A percentile compares a stretch with the other conserved stretches of the same genome.
These are phyloP conservation scores for Proterorhinus semilunaris DNA, from an alignment of 2,113 vertebrate genomes.

Conservation along the genomic window DNA sequence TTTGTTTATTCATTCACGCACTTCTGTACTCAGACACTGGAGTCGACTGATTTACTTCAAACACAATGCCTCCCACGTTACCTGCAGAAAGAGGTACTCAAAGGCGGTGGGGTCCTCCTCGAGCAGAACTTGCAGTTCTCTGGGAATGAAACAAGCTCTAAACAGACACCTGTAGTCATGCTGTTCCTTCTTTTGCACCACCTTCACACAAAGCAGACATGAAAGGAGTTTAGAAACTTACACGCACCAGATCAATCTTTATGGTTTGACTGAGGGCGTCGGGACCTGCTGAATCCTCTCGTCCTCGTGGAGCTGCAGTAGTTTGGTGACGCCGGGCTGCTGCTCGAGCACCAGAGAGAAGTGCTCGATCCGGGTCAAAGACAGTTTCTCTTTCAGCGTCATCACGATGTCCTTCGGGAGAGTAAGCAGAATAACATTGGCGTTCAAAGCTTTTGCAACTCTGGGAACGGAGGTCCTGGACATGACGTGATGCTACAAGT, in stretches of 20 bases:
- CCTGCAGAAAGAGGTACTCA: conserved; percentile 95
- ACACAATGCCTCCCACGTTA: conserved; percentile 45
- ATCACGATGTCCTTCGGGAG: conserved; percentile 89
- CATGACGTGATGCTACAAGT: too few species aligned
- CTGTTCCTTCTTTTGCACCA: conserved; percentile 88
- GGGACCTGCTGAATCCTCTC: conserved; percentile 89
- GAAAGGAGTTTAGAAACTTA: background rate
- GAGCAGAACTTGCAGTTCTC: conserved; percentile 81
- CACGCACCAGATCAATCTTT: background rate
- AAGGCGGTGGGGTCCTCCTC: conserved; percentile 89
- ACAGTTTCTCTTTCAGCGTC: conserved; percentile 95
- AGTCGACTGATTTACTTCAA: too few species aligned
- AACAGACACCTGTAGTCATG: conserved; percentile 93
- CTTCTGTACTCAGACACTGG: too few species aligned
- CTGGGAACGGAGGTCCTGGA: too few species aligned
- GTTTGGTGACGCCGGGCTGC: conserved; percentile 84
- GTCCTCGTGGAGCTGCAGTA: conserved; percentile 89
- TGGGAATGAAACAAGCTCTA: conserved; percentile 91
- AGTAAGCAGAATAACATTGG: background rate
- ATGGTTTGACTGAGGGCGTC: background rate
- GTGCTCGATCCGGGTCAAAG: conserved; percentile 84
- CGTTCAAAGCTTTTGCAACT: too few species aligned
- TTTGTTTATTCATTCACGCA: too few species aligned
- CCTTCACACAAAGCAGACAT: conserved; percentile 66
- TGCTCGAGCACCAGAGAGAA: conserved; percentile 91